Evolutionary conservation across 2,888 invertebrate species (phyloP).

Genomic region (Deilephila porcellus): DNA sequence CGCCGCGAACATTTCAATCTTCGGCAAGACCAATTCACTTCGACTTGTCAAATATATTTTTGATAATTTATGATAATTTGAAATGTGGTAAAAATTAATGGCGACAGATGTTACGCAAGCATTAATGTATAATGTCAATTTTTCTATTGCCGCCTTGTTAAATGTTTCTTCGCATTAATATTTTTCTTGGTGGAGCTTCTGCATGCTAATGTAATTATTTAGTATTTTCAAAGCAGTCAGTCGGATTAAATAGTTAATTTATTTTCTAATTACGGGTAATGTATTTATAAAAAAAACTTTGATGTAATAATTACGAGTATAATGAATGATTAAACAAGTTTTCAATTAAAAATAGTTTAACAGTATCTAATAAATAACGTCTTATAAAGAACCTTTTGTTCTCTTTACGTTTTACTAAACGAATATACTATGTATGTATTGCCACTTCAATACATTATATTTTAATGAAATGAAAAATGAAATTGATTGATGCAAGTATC

Average conservation of each 20-base stretch:
- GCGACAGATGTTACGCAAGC: slow-evolving; percentile 25
- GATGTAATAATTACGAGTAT: neutral
- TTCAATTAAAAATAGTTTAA: neutral
- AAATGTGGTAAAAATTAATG: slow-evolving; percentile 26
- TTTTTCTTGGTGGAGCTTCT: neutral
- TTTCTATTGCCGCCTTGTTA: slow-evolving; percentile 14
- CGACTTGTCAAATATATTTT: slow-evolving; percentile 24
- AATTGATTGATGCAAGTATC: too few species aligned
- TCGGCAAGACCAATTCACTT: slow-evolving; percentile 15
- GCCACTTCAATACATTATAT: too few species aligned
- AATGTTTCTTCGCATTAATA: slow-evolving; percentile 1
- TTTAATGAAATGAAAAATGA: too few species aligned
- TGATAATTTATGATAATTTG: slow-evolving; percentile 26
- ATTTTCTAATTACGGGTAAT: neutral
- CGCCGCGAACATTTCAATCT: slow-evolving; percentile 47
- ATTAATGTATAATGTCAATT: slow-evolving; percentile 1
- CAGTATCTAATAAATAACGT: too few species aligned
- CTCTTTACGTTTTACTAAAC: too few species aligned
- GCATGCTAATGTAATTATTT: neutral
- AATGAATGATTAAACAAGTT: neutral
- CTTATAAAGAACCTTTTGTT: too few species aligned
- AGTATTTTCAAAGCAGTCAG: neutral
- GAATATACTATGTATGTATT: too few species aligned
- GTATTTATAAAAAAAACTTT: neutral
- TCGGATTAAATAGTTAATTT: neutral